Base-by-base conservation (phyloP, 2,888 invertebrate genomes). In the Limnephilus lunatus region DNA sequence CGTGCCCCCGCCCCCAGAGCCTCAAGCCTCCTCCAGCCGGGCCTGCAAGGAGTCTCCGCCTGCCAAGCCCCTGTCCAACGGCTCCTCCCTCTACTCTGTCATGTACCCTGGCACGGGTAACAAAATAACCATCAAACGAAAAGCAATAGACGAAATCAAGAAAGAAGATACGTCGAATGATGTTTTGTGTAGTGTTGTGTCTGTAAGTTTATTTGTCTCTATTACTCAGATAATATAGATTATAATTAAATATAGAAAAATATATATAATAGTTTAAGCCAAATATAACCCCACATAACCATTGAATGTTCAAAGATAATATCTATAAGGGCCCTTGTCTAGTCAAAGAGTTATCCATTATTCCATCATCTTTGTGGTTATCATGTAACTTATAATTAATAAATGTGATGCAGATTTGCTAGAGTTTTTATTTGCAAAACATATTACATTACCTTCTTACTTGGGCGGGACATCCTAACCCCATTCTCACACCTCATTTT, bases 101-200 rank as follows among this genome's bases (percentile, higher is more conserved):
- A 97, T 98, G 96, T 98, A 98, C 95, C 97, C 98, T 91, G 98
- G 98, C 30, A 97, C 97, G 94, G 98, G 98, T 90, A 98, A 98
- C 95, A 98, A 98, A 96, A 98, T 98, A 94, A 98, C 98, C 86
- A 98, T 98, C 94, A 98, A 98, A 95, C 96, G 98, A 94, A 98
- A 98, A 96, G 97, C 97, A 92, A 96, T 97, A 4, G 97, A 97
- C 94, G 97, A 97, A 90, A 95, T 88, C 31, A 96, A 96, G 30
- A 94, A 94, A 93, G 94, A 95, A 44, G 94, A 95, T 94, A 53
- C 88, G 2, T 85, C 91, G 30, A 91, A 85, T 81, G 91, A 91
- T 39, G 89, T 53, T 53, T 81, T 88, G 82, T 81, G 88, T 80
- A 88, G 86, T 86, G 91, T 80, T 89, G 88, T 89, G 88, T 89